Evolutionary conservation across 2,888 invertebrate species (phyloP).

Genomic region (Metallyticus violacea): DNA sequence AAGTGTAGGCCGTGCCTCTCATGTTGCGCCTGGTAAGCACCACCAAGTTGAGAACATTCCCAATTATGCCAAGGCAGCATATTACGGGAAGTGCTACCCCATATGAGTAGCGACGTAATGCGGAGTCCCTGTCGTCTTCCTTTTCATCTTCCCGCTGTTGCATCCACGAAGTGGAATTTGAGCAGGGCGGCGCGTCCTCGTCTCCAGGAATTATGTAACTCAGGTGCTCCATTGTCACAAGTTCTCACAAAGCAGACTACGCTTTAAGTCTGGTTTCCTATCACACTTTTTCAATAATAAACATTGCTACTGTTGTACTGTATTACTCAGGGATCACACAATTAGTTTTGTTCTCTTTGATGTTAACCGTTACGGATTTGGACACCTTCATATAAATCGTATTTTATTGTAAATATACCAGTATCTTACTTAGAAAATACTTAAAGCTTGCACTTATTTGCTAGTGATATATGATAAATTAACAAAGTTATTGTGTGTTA

Average conservation of each 20-base stretch:
- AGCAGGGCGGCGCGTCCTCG: background rate
- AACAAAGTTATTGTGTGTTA: too few relatives aligned
- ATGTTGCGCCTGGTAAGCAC: conserved; percentile 74
- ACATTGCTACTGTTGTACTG: too few relatives aligned
- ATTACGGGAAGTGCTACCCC: conserved; percentile 66
- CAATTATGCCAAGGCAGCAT: conserved; percentile 69
- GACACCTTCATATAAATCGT: too few relatives aligned
- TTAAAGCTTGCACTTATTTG: too few relatives aligned
- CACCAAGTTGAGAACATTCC: conserved; percentile 73
- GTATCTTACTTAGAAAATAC: too few relatives aligned
- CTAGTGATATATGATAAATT: too few relatives aligned
- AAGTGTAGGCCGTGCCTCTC: conserved; percentile 76
- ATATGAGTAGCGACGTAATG: conserved; percentile 59
- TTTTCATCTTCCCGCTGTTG: conserved; percentile 1
- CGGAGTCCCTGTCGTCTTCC: conserved; percentile 60
- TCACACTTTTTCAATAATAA: too few relatives aligned
- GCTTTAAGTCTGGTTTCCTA: background rate
- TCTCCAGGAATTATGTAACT: background rate
- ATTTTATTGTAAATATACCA: too few relatives aligned
- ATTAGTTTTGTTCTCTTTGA: too few relatives aligned
- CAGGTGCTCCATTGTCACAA: background rate
- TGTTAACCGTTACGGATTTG: too few relatives aligned
- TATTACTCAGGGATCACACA: too few relatives aligned
- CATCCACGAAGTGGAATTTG: conserved; percentile 10
- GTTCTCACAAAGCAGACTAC: too few relatives aligned